Base-by-base conservation (phyloP, 2,888 invertebrate species). In the Hirtodrosophila cameraria region DNA sequence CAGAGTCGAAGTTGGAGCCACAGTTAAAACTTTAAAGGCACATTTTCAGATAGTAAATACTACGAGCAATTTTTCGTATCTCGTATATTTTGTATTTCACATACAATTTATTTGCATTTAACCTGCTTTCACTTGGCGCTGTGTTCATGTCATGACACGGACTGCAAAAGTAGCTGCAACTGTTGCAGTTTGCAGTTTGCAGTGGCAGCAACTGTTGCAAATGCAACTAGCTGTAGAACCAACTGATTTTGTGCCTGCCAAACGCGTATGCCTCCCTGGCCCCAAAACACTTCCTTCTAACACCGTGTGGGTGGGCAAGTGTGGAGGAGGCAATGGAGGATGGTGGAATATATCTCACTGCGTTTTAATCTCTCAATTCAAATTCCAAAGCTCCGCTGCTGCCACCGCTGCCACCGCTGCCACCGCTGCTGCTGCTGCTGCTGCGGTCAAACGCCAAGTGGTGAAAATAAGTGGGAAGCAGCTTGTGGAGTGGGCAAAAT, bases 121-220 rank as follows among this genome's bases (percentile, higher is more conserved):
- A 88, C 87, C 87, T 88, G 87, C 87, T 88, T 87, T 87, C 88
- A 88, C 87, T 79, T 80, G 84, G 59, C 55, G 60, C 58, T 75
- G 70, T 58, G 59, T 28, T 75, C 76, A 53, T 62, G 65, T 77
- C 82, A 74, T 74, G 85, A 77, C 78, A 72, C 60, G 28, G 57
- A 31, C 49, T 42, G 48, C 65, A 54, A 67, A 58, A 66, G 77
- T 59, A 49, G 49, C 55, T 49, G 66, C 66, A 59, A 63, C 70
- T 59, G 66, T 66, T 66, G 66, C 69, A 62, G 55, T 48, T n/a
- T n/a, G n/a, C n/a, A n/a, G n/a, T n/a, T n/a, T 45, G 58, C 63
- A 50, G 49, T 42, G 35, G 67, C 74, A 30, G 67, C 74, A 73
- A 66, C 74, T 59, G 78, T 62, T 69, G 75, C 75, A 74, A 64